Base-by-base conservation (phyloP, 2,888 invertebrate genomes). In the Agriopis aurantiaria region DNA sequence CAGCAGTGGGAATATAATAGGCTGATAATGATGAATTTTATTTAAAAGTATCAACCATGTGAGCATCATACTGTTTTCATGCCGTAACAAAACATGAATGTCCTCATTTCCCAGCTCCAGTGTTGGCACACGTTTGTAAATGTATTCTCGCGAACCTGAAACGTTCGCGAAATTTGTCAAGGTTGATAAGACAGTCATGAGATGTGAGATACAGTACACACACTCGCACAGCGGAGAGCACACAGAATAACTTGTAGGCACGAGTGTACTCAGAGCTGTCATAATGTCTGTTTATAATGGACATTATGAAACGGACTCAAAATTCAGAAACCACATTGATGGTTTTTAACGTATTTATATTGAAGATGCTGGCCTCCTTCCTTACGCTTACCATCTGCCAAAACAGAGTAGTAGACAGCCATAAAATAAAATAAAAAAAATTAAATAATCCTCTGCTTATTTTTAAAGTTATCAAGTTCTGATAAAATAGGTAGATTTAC, bases 101-200 rank as follows among this genome's bases (percentile, higher is more conserved):
- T 60, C 49, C 40, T 60, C 60, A 60, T 60, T 58, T 48, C 49
- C 40, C 8, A 4, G n/a, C 49, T 49, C 5, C 46, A 33, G 33
- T 23, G 9, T 41, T 5, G 10, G 45, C 33, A 23, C 14, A 14
- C 33, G 40, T 40, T 49, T 51, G 60, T 49, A n/a, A 59, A 59
- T 48, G 58, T 46, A 23, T 59, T 57, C 12, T 11, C n/a, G 49
- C 56, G 46, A 57, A 68, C 62, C 46, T 62, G 52, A 40, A 17
- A 11, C 45, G 62, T 23, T 12, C 46, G 17, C 8, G 23, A 56
- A 53, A 61, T 69, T 69, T 61, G 65, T 65, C 69, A 65, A 65
- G 58, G 69, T 65, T 65, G 69, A 65, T 69, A 56, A 65, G 45
- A 60, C 65, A 61, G 56, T 69, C 60, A 52, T 56, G 60, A 69